Base-by-base conservation (phyloP, 2,888 invertebrate genomes). In the Mimas tiliae region DNA sequence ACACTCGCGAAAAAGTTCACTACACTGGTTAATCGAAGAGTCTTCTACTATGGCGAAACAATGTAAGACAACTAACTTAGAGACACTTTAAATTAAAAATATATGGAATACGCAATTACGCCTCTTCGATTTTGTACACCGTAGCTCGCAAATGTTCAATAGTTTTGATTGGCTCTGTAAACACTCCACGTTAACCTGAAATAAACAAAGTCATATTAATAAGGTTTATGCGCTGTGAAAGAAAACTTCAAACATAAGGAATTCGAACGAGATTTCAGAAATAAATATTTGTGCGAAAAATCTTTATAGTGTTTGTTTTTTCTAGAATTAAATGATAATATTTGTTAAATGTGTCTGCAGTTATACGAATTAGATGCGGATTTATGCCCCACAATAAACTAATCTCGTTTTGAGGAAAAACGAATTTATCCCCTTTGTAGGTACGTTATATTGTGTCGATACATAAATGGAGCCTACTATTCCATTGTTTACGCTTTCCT, bases 401-500 rank as follows among this genome's bases (percentile, higher is more conserved):
- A 55, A 55, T 55, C 34, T 38, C 16, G 16, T 55, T 38, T n/a
- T 9, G 16, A 48, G 16, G 38, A 38, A 55, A 53, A 55, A 38
- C 38, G 9, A 55, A 38, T 38, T 38, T 16, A 55, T 55, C 34
- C 55, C 55, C 9, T 6, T 38, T 9, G 38, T 38, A 38, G 38
- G 38, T 52, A 14, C 21, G 21, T 1, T 52, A 27, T 14, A 27
- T 52, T 52, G 27, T 58, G 19, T 38, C 12, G 42, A 45, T 19
- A 21, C 21, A 21, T 62, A 27, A 62, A 12, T 47, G 48, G 33
- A 14, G 33, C 33, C 48, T 48, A 11, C 51, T 38, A 51, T 64
- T 38, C 64, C 50, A 50, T 79, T 81, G 79, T 82, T 82, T 82
- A 76, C 77, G 72, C 67, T 70, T 72, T 65, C 62, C 65, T 69